These are phyloP conservation scores for roundworm (Caenorhabditis elegans) DNA, from an alignment of 1,140 invertebrate genomes.

Conservation along the genomic window WBcel235 BX284602.5:9371001-9371500, in stretches of 20 bases:
- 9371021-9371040: no score
- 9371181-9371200: constrained; percentile 19
- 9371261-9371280: neutral
- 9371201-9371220: constrained; percentile 17
- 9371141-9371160: neutral
- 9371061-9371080: no score
- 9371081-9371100: no score
- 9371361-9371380: neutral
- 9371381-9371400: constrained; percentile 6
- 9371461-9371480: neutral
- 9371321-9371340: constrained; percentile 42
- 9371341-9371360: constrained; percentile 27
- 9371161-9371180: constrained; percentile 21
- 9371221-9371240: neutral
- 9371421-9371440: no score
- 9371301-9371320: constrained; percentile 34
- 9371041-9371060: no score
- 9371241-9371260: neutral
- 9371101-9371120: no score
- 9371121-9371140: constrained; percentile 22
- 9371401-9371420: neutral
- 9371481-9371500: neutral
- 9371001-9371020: no score
- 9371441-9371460: no score
- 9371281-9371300: neutral